These are phyloP conservation scores for Candoia aspera DNA, from an alignment of 2,113 vertebrate species.

Conservation along the genomic window DNA sequence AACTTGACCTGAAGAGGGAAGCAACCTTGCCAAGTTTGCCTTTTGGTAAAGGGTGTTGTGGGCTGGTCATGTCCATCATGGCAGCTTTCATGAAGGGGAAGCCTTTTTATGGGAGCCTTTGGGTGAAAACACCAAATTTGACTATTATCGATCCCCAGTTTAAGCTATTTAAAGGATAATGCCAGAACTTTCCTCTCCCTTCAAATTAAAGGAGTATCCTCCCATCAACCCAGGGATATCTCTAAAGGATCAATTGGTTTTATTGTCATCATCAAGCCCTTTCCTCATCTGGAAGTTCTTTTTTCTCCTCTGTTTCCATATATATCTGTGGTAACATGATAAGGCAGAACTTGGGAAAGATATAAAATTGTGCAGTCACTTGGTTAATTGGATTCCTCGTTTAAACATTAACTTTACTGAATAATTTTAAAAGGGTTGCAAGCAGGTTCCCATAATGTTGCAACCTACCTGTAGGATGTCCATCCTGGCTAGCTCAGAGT, in stretches of 20 bases:
- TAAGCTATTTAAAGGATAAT: no score
- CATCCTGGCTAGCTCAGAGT: background rate
- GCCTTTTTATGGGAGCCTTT: no score
- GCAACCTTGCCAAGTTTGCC: no score
- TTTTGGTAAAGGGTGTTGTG: no score
- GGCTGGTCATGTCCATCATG: no score
- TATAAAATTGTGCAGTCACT: background rate
- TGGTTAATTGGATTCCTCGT: background rate
- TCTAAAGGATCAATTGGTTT: background rate
- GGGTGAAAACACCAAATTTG: no score
- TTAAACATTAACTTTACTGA: background rate
- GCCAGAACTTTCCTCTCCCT: no score
- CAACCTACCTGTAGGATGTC: background rate
- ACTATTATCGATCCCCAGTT: no score
- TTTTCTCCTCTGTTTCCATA: background rate
- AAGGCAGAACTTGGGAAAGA: background rate
- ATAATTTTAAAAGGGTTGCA: background rate
- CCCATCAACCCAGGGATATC: no score
- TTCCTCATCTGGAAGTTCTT: background rate
- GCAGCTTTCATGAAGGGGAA: no score
- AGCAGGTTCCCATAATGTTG: background rate
- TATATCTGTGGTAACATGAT: background rate
- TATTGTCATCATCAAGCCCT: background rate
- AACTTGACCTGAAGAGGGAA: no score
- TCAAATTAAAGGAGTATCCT: no score